These are phyloP conservation scores for Dermolepida albohirtum DNA, from an alignment of 2,888 invertebrate species.

Conservation along the genomic window DNA sequence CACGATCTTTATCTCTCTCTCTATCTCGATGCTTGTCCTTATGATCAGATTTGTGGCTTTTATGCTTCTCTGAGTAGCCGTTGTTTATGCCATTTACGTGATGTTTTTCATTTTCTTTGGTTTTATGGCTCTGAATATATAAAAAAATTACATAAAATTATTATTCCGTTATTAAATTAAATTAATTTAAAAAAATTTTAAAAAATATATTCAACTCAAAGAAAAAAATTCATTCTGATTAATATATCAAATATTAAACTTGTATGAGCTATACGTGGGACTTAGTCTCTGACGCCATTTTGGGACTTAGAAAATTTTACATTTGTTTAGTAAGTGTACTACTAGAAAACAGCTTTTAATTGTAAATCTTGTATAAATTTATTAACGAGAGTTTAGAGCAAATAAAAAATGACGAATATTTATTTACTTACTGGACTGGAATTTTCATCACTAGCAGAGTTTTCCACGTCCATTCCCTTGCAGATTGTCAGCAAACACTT, in stretches of 20 bases:
- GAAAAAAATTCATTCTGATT: conserved; percentile 7
- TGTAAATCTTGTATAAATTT: conserved; percentile 47
- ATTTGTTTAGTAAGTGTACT: conserved; percentile 61
- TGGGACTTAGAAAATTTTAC: conserved; percentile 82
- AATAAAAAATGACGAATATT: conserved; percentile 52
- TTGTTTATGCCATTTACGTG: conserved; percentile 86
- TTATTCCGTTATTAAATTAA: no score
- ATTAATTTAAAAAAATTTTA: conserved; percentile 28
- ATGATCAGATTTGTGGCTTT: conserved; percentile 70
- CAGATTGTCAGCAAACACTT: conserved; percentile 50
- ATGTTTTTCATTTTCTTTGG: conserved; percentile 57
- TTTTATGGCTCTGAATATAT: conserved; percentile 48
- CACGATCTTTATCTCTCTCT: conserved; percentile 71
- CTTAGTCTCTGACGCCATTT: conserved; percentile 87
- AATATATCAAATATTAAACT: background rate
- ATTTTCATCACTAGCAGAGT: conserved; percentile 71
- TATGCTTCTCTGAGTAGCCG: conserved; percentile 74
- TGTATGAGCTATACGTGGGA: conserved; percentile 65
- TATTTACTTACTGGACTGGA: conserved; percentile 71
- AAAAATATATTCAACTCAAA: conserved; percentile 34
- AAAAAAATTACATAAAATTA: conserved; percentile 43
- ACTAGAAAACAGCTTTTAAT: conserved; percentile 66
- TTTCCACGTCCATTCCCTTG: conserved; percentile 75
- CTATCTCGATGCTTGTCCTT: conserved; percentile 78
- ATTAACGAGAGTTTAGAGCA: conserved; percentile 45